Conservation (phyloP, 2,888 invertebrate species). For the Callosobruchus maculatus region DNA sequence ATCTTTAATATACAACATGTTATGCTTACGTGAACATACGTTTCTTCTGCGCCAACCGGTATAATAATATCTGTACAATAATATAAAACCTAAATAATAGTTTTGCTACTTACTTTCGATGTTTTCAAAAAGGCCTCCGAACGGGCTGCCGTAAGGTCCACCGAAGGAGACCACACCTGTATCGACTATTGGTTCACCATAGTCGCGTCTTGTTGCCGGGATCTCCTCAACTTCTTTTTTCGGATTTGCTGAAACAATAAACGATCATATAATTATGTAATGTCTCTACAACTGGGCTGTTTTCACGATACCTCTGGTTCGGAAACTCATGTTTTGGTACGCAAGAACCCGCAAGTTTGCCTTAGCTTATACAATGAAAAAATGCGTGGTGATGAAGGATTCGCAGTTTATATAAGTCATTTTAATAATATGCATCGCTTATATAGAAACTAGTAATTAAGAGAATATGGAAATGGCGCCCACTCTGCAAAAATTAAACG, state of each 20-base stretch:
- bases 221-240: constrained; percentile 29
- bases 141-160: constrained; percentile 28
- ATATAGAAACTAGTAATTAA: background rate
- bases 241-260: constrained; percentile 18
- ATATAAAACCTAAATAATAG: no score
- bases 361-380: background rate
- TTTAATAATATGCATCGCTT: background rate
- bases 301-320: background rate
- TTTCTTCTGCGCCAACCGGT: no score
- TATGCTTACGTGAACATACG: no score
- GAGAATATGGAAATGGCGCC: background rate
- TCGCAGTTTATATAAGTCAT: background rate
- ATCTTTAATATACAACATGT: no score
- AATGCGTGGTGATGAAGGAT: background rate
- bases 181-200: constrained; percentile 35
- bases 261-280: background rate
- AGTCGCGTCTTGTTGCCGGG: constrained; percentile 20
- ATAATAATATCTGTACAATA: no score
- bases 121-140: constrained; percentile 32
- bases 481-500: background rate
- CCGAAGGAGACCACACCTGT: constrained; percentile 29
- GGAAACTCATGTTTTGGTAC: background rate
- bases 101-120: constrained; percentile 30
- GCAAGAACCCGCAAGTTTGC: background rate
- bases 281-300: background rate